Evolutionary conservation across 2,113 vertebrate species (phyloP), one percentile per base, ranked within the genome.

Genomic region (Thamnaconus septentrionalis): DNA sequence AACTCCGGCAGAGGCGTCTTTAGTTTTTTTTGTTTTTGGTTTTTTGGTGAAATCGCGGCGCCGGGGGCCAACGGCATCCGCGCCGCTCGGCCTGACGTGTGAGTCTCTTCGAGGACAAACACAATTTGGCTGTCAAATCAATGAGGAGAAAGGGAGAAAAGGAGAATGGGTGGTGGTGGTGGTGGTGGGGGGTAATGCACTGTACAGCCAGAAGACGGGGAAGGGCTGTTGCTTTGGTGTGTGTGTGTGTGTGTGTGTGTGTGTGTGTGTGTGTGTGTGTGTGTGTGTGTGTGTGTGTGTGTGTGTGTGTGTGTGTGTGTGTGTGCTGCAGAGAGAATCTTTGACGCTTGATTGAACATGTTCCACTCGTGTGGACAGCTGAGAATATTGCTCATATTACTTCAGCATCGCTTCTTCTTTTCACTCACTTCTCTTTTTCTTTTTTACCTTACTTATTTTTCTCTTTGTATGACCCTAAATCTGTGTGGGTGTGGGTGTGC

Each of bases 91-190:
- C 69, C 79, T 89, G 89, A 87, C 89, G 73, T 88, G 82, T 87
- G 86, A 84, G 84, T 78, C 82, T 64, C 69, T 88, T 91, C 86
- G 81, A 73, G 80, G 78, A 81, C 89, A 90, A 92, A 89, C 86
- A 87, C 89, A 89, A 90, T 92, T 91, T 92, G 82, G 81, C 90
- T 92, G 91, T 92, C 91, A 91, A 79, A 81, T 76, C 72, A 74
- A 78, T 88, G 80, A 87, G 79, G 81, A 82, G 71, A 86, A 81
- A 81, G 67, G 74, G 73, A 68, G 62, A 62, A 59, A 60, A 58
- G 54, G 63, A 68, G 64, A 78, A 65, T 53, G 52, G 66, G 59
- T 52, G 50, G n/a, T 50, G 48, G 48, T 31, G 18, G 18, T 31
- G 18, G 18, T 31, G n/a, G 48, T 10, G 48, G n/a, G 6, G 61